Conservation (phyloP, 2,797 vertebrate genomes). For the Antrozous pallidus region DNA sequence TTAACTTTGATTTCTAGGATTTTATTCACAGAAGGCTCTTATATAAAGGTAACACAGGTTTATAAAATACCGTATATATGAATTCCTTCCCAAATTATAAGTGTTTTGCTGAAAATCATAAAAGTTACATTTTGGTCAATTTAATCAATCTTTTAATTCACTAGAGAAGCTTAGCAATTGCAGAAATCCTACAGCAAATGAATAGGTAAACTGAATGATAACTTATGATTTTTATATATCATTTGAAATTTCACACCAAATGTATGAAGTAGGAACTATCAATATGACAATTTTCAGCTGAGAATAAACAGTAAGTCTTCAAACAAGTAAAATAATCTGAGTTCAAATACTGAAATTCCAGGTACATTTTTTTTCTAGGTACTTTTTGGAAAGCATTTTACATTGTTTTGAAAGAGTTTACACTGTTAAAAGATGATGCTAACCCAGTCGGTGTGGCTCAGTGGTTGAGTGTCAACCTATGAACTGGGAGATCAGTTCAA, state of each 20-base stretch:
- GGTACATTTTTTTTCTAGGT: not conserved
- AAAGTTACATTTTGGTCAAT: constrained; percentile 30
- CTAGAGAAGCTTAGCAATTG: constrained; percentile 19
- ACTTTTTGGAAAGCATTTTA: not conserved
- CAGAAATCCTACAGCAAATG: constrained; percentile 15
- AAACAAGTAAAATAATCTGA: not conserved
- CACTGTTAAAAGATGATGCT: not conserved
- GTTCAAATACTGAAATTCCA: not conserved
- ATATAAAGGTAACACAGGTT: constrained; percentile 35
- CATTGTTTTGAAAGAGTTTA: not conserved
- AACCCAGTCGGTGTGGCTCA: too few relatives aligned
- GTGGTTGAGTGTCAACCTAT: too few relatives aligned
- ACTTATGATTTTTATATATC: not conserved
- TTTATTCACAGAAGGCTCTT: constrained; percentile 62
- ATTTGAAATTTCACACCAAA: not conserved
- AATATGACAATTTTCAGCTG: not conserved
- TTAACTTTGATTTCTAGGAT: constrained; percentile 61
- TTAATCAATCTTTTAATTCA: constrained; percentile 41
- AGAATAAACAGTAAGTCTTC: not conserved
- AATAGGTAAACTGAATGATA: constrained; percentile 12
- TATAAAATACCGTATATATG: not conserved
- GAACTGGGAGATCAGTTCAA: too few relatives aligned
- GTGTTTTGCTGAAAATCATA: constrained; percentile 22
- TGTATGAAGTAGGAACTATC: not conserved
- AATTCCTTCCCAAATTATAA: constrained; percentile 26